Percentiles rank a stretch among this genome's conserved stretches.
Evolutionary conservation across 1,140 invertebrate genomes (phyloP).

Genomic region (Saccostrea echinata): DNA sequence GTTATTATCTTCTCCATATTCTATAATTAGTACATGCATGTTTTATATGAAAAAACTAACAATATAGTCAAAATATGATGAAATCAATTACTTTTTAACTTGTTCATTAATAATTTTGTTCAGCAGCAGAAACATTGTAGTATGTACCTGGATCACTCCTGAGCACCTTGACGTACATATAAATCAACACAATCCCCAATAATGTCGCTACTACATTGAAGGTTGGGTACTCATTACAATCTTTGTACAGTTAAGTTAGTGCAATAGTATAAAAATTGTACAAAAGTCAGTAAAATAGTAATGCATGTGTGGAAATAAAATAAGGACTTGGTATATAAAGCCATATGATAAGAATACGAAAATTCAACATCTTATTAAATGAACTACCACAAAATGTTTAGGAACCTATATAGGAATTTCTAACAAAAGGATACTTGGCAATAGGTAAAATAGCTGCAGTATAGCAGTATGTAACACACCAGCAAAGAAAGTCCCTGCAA

Average conservation of each 20-base stretch:
- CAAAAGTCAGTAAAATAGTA: not conserved
- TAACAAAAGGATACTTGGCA: constrained; percentile 73
- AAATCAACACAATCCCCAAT: constrained; percentile 53
- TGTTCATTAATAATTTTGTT: too few relatives aligned
- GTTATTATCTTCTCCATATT: too few relatives aligned
- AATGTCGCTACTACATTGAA: constrained; percentile 51
- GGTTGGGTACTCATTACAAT: constrained; percentile 44
- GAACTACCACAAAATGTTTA: too few relatives aligned
- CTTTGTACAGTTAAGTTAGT: constrained; percentile 55
- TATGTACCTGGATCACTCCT: constrained; percentile 63
- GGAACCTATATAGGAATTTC: not conserved
- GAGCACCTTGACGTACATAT: constrained; percentile 62
- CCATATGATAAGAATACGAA: not conserved
- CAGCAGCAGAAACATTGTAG: not conserved
- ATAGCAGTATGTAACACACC: constrained; percentile 72
- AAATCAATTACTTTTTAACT: too few relatives aligned
- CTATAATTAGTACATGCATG: too few relatives aligned
- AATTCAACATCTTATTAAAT: too few relatives aligned
- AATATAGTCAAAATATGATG: too few relatives aligned
- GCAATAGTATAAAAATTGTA: not conserved
- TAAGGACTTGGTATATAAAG: not conserved
- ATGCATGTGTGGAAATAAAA: not conserved
- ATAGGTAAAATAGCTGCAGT: constrained; percentile 61
- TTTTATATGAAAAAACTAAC: too few relatives aligned
- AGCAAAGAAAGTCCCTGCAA: constrained; percentile 72